phyloP scores from a whole-genome alignment of 1,140 invertebrate species.

The Lethocerus indicus region DNA sequence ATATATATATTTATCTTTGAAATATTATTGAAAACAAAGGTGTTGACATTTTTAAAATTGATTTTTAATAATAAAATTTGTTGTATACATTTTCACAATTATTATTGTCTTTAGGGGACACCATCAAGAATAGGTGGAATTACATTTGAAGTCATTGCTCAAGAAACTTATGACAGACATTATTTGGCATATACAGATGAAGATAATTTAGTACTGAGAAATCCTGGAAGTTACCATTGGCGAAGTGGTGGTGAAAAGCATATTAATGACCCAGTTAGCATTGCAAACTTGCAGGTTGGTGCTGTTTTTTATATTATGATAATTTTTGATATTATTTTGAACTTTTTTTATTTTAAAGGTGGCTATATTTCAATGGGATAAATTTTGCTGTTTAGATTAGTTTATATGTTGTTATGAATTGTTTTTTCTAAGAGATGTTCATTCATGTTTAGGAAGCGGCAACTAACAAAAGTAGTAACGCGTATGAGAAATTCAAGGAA shows the following conservation, averaged over 20 bases:
- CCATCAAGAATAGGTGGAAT: slow-evolving; percentile 89
- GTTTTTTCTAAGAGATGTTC: no score
- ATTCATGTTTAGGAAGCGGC: slow-evolving; percentile 69
- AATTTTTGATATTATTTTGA: background rate
- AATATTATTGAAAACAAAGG: no score
- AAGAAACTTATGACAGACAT: slow-evolving; percentile 75
- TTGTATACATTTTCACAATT: no score
- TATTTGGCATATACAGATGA: slow-evolving; percentile 55
- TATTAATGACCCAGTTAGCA: slow-evolving; percentile 88
- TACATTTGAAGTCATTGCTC: slow-evolving; percentile 73
- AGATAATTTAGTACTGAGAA: slow-evolving; percentile 71
- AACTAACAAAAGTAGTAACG: slow-evolving; percentile 54
- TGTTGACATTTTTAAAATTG: no score
- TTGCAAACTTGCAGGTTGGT: slow-evolving; percentile 72
- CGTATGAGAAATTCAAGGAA: slow-evolving; percentile 80
- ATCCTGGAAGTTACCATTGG: slow-evolving; percentile 94
- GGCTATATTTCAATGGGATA: no score
- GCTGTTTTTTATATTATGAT: background rate
- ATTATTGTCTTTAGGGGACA: slow-evolving; percentile 54
- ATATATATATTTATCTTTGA: no score
- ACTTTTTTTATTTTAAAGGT: no score
- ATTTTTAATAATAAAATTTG: no score
- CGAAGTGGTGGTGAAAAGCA: slow-evolving; percentile 93
- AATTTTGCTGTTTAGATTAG: no score
- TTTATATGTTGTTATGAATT: no score